Conservation (phyloP, 2,113 vertebrate species). For the Cryptotis parvus region DNA sequence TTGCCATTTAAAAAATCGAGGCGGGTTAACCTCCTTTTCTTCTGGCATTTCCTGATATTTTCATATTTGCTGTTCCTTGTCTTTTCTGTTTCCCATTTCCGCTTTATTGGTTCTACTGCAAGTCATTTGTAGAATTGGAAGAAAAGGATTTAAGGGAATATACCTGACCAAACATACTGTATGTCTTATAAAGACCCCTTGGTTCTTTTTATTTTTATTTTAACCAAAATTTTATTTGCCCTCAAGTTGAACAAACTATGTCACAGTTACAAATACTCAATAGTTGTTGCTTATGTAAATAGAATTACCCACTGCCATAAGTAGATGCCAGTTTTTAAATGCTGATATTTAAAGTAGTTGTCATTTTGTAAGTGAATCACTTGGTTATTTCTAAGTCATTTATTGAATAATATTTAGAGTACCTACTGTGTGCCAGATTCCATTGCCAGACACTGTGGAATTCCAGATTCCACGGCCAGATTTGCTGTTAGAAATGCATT, state of each 20-base stretch:
- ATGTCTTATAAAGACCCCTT: neutral
- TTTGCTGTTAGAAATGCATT: neutral
- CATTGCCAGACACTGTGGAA: too few relatives aligned
- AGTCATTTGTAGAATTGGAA: neutral
- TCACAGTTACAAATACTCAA: neutral
- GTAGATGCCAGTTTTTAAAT: constrained; percentile 44
- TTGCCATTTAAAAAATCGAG: neutral
- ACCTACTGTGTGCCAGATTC: neutral
- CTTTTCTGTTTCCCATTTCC: constrained; percentile 39
- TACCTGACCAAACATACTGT: constrained; percentile 1
- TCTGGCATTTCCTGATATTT: constrained; percentile 25
- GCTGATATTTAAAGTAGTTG: constrained; percentile 31
- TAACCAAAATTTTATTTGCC: neutral
- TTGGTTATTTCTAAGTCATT: constrained; percentile 21
- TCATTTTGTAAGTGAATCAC: constrained; percentile 19
- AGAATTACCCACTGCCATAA: neutral
- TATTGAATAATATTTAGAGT: constrained; percentile 10
- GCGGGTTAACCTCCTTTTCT: neutral
- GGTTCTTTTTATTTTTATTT: constrained; percentile 45
- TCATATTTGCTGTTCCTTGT: neutral
- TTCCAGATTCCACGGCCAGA: too few relatives aligned
- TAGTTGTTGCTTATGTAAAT: constrained; percentile 31
- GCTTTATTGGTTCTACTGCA: constrained; percentile 17
- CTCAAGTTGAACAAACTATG: constrained; percentile 30
- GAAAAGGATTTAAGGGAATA: neutral